Percentiles rank a stretch among this genome's conserved stretches.
Evolutionary conservation across 1,140 invertebrate genomes (phyloP).

Genomic region (Listronotus oregonensis): DNA sequence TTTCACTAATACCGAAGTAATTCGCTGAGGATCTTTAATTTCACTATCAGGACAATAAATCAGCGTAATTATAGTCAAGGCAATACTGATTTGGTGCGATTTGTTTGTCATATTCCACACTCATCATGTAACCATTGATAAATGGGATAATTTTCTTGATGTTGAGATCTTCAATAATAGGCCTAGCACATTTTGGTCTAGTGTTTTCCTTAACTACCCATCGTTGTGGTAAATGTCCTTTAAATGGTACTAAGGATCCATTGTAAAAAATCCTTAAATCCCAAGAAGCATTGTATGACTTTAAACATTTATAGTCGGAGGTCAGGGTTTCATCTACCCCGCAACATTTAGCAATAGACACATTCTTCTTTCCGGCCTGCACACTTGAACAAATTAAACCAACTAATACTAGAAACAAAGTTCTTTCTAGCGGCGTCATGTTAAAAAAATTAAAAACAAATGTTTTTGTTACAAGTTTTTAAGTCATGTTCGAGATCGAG

Average conservation of each 20-base stretch:
- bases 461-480: background rate
- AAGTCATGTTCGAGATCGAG: conserved; percentile 11
- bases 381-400: background rate
- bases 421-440: background rate
- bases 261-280: conserved; percentile 37
- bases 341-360: conserved; percentile 29
- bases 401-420: background rate
- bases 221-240: conserved; percentile 35
- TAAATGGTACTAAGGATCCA: conserved; percentile 22
- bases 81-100: conserved; percentile 45
- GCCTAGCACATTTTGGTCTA: conserved; percentile 36
- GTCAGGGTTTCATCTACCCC: conserved; percentile 23
- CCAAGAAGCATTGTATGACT: conserved; percentile 37
- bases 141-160: conserved; percentile 38
- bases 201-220: conserved; percentile 43
- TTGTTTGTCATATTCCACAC: conserved; percentile 39
- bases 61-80: conserved; percentile 44
- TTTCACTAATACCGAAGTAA: conserved; percentile 52
- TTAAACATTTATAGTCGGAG: conserved; percentile 24
- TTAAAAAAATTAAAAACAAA: conserved; percentile 11
- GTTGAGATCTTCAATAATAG: conserved; percentile 26
- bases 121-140: conserved; percentile 41
- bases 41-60: conserved; percentile 39
- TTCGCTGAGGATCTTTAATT: conserved; percentile 11
- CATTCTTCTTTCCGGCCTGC: conserved; percentile 16